Evolutionary conservation across 2,888 invertebrate species (phyloP), one percentile per base, ranked within the genome.

Genomic region (Eristalis pertinax): DNA sequence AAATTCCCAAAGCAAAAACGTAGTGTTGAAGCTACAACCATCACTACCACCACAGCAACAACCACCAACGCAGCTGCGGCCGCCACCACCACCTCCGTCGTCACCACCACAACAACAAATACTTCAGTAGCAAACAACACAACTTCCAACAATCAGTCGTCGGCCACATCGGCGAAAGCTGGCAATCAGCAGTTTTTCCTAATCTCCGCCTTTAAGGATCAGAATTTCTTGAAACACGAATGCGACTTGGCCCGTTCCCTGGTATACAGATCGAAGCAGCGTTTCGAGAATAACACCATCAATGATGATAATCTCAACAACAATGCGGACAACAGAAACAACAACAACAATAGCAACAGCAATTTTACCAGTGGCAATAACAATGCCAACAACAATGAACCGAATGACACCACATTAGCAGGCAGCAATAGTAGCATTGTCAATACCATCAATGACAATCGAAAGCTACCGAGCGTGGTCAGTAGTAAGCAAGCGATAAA

Each of bases 211-310:
- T 92, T 90, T 88, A 92, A 91, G 89, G 92, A 93, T 90, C 91
- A 92, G 75, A 91, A 91, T 76, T 93, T 93, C 80, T 90, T 93
- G 0, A 92, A 92, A 89, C 91, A 90, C 75, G 93, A 93, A 89
- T 93, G 92, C 89, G 92, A 92, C 77, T 89, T 93, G 89, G 93
- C 93, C 8, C 91, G 92, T 77, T 91, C 92, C n/a, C 93, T 92
- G 89, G 91, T 93, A 63, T 89, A 88, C 43, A 83, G 86, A 65
- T 78, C 83, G 68, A 76, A 72, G 26, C 75, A 83, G 38, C 77
- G 63, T 56, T 83, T 70, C 35, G 70, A 75, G 15, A 77, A 80
- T n/a, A 87, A 75, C 69, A 74, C 81, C 64, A 26, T 26, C 62
- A 65, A 82, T 73, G 72, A 84, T 68, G 78, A 81, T 60, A 78